These are phyloP conservation scores for Atrina japonica DNA, from an alignment of 2,888 invertebrate genomes.

Conservation along the genomic window DNA sequence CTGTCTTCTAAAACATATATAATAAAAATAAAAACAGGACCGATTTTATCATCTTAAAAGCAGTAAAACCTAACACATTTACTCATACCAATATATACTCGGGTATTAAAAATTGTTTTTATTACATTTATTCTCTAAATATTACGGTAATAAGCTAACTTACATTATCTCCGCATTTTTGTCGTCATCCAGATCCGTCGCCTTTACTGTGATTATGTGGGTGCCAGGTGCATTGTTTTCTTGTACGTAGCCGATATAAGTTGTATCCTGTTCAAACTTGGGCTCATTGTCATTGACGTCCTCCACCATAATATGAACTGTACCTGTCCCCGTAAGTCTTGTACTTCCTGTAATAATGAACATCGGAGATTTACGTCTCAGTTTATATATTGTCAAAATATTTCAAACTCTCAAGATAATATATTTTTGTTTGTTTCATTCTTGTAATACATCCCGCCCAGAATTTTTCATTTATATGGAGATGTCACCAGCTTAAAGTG, in stretches of 20 bases:
- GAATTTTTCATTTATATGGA: too few species aligned
- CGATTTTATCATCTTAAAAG: too few species aligned
- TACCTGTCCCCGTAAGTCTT: constrained; percentile 94
- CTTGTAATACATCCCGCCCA: too few species aligned
- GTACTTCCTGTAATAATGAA: constrained; percentile 93
- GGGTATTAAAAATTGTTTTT: too few species aligned
- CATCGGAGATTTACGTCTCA: neutral
- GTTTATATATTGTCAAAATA: neutral
- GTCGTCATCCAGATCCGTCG: constrained; percentile 82
- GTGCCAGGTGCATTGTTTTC: constrained; percentile 61
- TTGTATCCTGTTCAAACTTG: constrained; percentile 85
- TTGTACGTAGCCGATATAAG: constrained; percentile 64
- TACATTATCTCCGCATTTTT: constrained; percentile 91
- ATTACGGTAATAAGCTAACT: constrained; percentile 46
- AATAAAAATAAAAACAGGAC: too few species aligned
- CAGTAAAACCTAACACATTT: too few species aligned
- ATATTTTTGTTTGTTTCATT: neutral
- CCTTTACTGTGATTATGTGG: constrained; percentile 63
- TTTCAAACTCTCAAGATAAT: neutral
- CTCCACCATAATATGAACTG: constrained; percentile 92
- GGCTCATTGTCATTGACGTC: constrained; percentile 97
- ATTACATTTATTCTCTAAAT: too few species aligned
- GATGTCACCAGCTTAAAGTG: too few species aligned
- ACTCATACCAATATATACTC: too few species aligned
- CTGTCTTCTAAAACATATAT: too few species aligned